phyloP scores from a whole-genome alignment of 2,797 vertebrate species.

The Eurystomus glaucurus region DNA sequence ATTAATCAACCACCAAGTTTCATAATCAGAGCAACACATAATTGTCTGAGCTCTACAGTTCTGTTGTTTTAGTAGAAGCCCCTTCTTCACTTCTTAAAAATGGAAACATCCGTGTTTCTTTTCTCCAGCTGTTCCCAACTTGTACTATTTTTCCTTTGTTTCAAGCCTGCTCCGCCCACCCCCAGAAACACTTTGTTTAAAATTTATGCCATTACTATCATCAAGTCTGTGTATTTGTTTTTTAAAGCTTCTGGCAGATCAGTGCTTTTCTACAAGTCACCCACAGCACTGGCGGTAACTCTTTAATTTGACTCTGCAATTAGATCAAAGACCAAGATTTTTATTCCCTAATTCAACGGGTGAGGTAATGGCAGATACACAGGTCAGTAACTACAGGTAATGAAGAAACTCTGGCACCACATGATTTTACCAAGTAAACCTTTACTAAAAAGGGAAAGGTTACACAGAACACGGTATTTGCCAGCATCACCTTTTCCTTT shows the following conservation, averaged over 20 bases:
- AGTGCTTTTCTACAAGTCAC: neutral
- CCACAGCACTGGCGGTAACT: neutral
- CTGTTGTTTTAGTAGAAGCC: neutral
- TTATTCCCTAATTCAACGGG: neutral
- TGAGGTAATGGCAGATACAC: neutral
- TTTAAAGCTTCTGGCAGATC: neutral
- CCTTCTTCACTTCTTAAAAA: neutral
- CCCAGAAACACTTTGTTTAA: neutral
- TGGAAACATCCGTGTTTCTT: neutral
- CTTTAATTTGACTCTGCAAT: neutral
- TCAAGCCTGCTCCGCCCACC: neutral
- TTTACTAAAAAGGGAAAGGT: neutral
- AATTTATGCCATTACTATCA: neutral
- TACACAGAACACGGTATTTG: neutral
- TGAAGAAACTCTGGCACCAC: neutral
- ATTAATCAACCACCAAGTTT: neutral
- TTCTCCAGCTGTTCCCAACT: neutral
- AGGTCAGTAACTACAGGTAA: neutral
- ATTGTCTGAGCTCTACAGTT: neutral
- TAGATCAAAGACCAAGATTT: neutral
- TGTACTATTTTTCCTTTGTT: neutral
- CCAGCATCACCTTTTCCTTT: neutral
- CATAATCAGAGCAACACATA: neutral
- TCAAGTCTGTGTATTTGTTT: neutral
- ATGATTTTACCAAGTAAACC: neutral